phyloP scores from a whole-genome alignment of 2,113 vertebrate genomes.

The Cygnus buccinator region DNA sequence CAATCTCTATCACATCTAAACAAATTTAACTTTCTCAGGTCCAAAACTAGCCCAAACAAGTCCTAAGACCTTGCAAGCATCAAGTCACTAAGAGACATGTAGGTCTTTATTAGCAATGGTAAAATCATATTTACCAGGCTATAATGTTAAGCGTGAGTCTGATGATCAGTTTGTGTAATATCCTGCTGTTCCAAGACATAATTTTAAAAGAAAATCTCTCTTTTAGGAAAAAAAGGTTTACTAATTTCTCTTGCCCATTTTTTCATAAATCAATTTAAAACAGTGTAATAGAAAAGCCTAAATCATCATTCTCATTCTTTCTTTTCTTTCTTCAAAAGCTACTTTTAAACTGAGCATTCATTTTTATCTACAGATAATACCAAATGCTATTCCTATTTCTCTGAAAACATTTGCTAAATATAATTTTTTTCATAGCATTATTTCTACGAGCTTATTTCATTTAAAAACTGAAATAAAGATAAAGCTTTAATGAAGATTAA shows the following conservation, averaged over 20 bases:
- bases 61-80: not conserved
- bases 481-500: not conserved
- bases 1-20: not conserved
- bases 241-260: not conserved
- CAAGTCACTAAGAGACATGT: not conserved
- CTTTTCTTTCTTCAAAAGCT: not conserved
- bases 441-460: not conserved
- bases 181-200: not conserved
- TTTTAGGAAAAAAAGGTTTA: rapidly evolving
- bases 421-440: not conserved
- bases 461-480: not conserved
- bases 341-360: not conserved
- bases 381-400: not conserved
- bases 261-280: not conserved
- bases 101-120: not conserved
- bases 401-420: not conserved
- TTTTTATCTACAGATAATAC: not conserved
- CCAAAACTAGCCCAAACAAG: not conserved
- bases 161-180: not conserved
- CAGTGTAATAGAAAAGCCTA: not conserved
- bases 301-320: not conserved
- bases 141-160: not conserved
- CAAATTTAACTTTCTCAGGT: not conserved
- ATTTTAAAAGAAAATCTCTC: not conserved
- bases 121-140: not conserved